These are phyloP conservation scores for Lutraria rhynchaena DNA, from an alignment of 1,140 invertebrate species.

Conservation along the genomic window DNA sequence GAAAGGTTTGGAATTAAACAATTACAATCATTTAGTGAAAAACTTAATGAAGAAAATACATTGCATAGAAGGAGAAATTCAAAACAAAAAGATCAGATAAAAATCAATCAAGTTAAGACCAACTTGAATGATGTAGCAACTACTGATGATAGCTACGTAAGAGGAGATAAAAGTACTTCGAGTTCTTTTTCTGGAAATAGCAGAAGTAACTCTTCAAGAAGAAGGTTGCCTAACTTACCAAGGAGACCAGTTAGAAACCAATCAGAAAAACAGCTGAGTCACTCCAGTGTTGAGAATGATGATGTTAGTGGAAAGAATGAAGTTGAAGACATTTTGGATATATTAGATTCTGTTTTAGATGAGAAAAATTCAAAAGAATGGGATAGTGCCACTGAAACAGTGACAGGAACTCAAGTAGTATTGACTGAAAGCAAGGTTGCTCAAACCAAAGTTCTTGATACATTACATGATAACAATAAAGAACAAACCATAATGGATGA, in stretches of 20 bases:
- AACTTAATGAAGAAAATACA: conserved; percentile 15
- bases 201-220: conserved; percentile 7
- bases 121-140: background rate
- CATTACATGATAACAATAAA: background rate
- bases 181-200: background rate
- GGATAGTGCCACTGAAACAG: background rate
- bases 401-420: background rate
- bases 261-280: background rate
- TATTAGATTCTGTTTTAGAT: background rate
- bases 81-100: background rate
- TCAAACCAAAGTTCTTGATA: too few relatives aligned
- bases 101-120: background rate
- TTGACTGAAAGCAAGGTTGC: too few relatives aligned
- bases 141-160: background rate
- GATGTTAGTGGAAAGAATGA: background rate
- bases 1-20: conserved; percentile 17
- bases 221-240: conserved; percentile 16
- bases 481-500: background rate
- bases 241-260: too few relatives aligned
- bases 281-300: background rate
- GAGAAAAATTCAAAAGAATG: background rate
- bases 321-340: background rate
- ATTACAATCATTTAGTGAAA: conserved; percentile 20
- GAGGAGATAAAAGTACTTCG: background rate
- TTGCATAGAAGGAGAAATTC: conserved; percentile 15